phyloP scores from a whole-genome alignment of 2,797 vertebrate genomes.

The Eremophila alpestris region DNA sequence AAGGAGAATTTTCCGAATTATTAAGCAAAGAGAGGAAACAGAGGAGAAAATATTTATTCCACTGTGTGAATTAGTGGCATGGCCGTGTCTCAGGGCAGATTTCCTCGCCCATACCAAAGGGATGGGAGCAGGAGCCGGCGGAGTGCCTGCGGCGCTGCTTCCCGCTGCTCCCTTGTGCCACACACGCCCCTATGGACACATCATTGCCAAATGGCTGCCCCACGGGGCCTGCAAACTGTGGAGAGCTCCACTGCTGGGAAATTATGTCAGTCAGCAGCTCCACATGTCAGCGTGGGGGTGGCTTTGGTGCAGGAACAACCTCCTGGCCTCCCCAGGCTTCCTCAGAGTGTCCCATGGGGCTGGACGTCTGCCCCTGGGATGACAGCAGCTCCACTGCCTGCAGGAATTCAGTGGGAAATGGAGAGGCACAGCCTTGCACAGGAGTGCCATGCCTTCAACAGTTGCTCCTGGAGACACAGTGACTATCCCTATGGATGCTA shows the following conservation, averaged over 20 bases:
- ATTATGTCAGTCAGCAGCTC: background rate
- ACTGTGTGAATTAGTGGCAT: background rate
- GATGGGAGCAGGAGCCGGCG: background rate
- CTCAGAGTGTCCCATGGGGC: background rate
- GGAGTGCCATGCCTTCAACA: fast-evolving
- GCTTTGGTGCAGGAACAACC: background rate
- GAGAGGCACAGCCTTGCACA: background rate
- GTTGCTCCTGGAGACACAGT: background rate
- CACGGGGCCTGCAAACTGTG: background rate
- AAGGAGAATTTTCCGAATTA: constrained; percentile 26
- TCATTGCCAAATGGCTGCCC: background rate
- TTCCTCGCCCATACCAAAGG: background rate
- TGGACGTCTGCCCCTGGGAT: background rate
- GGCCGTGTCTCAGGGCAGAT: background rate
- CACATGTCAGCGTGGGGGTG: fast-evolving
- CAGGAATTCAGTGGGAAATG: background rate
- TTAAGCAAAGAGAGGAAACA: constrained; percentile 41
- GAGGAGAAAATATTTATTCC: constrained; percentile 28
- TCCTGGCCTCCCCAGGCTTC: background rate
- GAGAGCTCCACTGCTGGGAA: background rate
- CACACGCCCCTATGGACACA: fast-evolving
- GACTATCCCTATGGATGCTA: background rate
- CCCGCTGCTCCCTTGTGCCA: background rate
- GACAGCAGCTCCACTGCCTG: background rate
- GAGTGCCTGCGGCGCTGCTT: fast-evolving